A percentile compares a stretch with the other conserved stretches of the same genome.
Conservation (phyloP, 2,888 invertebrate genomes). For the Hirtodrosophila alboralis region DNA sequence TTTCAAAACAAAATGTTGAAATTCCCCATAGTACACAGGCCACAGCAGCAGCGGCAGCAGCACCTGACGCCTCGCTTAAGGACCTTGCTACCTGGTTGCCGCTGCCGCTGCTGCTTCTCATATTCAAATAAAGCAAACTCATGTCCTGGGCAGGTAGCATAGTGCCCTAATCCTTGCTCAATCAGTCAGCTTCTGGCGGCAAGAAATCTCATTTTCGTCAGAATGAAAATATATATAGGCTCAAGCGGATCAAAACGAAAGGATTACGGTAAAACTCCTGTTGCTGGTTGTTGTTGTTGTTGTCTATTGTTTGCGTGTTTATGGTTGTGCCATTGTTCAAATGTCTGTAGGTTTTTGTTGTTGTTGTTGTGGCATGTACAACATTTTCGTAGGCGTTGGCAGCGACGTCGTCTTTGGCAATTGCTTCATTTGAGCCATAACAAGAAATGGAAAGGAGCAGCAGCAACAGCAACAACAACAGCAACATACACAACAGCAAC, state of each 20-base stretch:
- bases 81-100: conserved; percentile 47
- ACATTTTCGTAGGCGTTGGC: conserved; percentile 59
- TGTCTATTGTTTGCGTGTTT: conserved; percentile 58
- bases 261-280: conserved; percentile 76
- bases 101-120: conserved; percentile 23
- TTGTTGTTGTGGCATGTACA: conserved; percentile 20
- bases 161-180: conserved; percentile 67
- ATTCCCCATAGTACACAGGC: neutral
- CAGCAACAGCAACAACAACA: conserved; percentile 11
- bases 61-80: conserved; percentile 55
- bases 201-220: conserved; percentile 69
- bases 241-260: conserved; percentile 79
- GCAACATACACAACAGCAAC: conserved; percentile 28
- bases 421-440: conserved; percentile 70
- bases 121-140: conserved; percentile 75
- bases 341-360: conserved; percentile 30
- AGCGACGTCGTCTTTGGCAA: conserved; percentile 52
- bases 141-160: conserved; percentile 53
- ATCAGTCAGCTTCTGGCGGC: conserved; percentile 51
- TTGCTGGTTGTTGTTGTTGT: conserved; percentile 42
- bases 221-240: conserved; percentile 78
- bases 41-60: conserved; percentile 33
- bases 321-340: conserved; percentile 50
- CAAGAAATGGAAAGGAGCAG: conserved; percentile 77
- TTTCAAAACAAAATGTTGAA: too few species aligned